phyloP scores from a whole-genome alignment of 1,140 invertebrate genomes.

The Drosophila busckii region DNA sequence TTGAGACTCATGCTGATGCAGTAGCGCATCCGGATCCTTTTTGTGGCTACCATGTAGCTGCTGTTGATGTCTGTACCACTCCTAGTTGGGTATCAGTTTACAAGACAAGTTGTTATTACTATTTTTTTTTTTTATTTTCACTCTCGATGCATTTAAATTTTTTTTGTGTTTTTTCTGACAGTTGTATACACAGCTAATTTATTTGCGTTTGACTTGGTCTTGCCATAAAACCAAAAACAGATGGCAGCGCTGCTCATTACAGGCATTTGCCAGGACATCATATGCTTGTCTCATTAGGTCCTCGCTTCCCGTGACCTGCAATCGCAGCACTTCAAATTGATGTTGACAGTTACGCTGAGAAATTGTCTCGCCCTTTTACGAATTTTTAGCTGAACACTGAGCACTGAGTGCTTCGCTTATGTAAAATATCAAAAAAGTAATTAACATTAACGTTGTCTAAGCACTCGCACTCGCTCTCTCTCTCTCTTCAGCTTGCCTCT shows the following conservation, averaged over 20 bases:
- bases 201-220: conserved; percentile 48
- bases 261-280: conserved; percentile 19
- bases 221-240: conserved; percentile 41
- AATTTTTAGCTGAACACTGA: background rate
- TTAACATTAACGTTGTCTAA: conserved; percentile 57
- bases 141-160: too few relatives aligned
- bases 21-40: conserved; percentile 36
- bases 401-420: conserved; percentile 36
- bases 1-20: conserved; percentile 18
- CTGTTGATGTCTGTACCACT: conserved; percentile 13
- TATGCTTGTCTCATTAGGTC: conserved; percentile 34
- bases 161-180: background rate
- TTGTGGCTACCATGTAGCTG: conserved; percentile 23
- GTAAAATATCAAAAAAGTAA: conserved; percentile 66
- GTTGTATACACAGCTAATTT: conserved; percentile 61
- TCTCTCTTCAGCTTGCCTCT: background rate
- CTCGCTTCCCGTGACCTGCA: conserved; percentile 17
- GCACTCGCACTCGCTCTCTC: conserved; percentile 36
- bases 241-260: conserved; percentile 16
- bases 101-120: conserved; percentile 45
- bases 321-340: conserved; percentile 62
- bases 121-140: conserved; percentile 21
- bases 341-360: conserved; percentile 64
- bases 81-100: conserved; percentile 41
- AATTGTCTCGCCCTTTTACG: conserved; percentile 47